phyloP scores from a whole-genome alignment of 2,113 vertebrate genomes.

The Hoplias malabaricus region DNA sequence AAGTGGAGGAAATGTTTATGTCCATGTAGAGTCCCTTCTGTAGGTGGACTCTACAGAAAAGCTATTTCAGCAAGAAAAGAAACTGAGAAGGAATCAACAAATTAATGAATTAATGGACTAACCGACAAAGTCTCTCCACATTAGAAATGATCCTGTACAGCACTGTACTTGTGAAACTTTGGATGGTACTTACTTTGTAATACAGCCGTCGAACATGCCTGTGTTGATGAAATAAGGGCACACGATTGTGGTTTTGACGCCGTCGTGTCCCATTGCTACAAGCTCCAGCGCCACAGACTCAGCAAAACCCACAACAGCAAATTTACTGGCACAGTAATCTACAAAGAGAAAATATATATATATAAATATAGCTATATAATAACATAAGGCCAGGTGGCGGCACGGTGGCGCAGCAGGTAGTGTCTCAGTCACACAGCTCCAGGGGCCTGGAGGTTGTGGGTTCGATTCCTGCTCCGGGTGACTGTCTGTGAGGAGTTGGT shows the following conservation, averaged over 20 bases:
- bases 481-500: too few species aligned
- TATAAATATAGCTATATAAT: neutral
- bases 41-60: neutral
- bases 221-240: conserved; percentile 89
- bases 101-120: neutral
- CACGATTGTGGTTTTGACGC: conserved; percentile 89
- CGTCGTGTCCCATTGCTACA: conserved; percentile 67
- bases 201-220: conserved; percentile 89
- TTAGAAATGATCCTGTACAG: too few species aligned
- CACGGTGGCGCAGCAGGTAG: too few species aligned
- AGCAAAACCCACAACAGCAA: conserved; percentile 87
- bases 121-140: neutral
- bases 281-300: conserved; percentile 82
- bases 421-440: too few species aligned
- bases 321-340: conserved; percentile 98
- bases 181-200: conserved; percentile 73
- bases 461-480: too few species aligned
- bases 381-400: too few species aligned
- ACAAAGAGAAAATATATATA: conserved; percentile 54
- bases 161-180: neutral
- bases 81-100: neutral
- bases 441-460: too few species aligned
- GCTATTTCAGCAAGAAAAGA: too few species aligned
- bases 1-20: too few species aligned
- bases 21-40: neutral